phyloP scores from a whole-genome alignment of 2,113 vertebrate genomes.

The Myrmecobius fasciatus region DNA sequence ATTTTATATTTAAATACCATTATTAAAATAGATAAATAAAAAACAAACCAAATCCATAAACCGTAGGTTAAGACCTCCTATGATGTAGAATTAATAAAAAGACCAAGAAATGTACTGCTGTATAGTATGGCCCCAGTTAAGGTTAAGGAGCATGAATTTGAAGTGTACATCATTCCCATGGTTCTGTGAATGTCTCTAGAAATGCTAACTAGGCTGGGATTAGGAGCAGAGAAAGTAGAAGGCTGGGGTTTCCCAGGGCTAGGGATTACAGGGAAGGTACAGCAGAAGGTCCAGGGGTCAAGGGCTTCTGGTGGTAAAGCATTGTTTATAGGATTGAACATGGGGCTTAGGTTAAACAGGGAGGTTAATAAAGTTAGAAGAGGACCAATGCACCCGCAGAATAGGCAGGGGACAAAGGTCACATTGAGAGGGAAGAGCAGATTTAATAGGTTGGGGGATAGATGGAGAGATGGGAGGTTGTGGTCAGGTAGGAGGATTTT shows the following conservation, averaged over 20 bases:
- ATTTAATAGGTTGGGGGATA: not conserved
- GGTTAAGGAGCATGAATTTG: not conserved
- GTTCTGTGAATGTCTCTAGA: not conserved
- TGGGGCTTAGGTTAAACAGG: not conserved
- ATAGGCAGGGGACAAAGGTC: not conserved
- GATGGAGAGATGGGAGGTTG: not conserved
- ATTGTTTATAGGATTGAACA: not conserved
- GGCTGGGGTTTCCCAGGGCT: not conserved
- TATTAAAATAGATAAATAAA: not conserved
- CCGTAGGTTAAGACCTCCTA: not conserved
- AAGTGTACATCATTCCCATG: not conserved
- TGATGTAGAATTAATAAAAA: not conserved
- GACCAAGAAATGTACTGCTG: not conserved
- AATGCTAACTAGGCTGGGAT: not conserved
- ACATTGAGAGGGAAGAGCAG: not conserved
- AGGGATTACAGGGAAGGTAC: not conserved
- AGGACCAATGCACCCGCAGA: not conserved
- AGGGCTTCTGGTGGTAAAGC: not conserved
- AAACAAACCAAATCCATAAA: not conserved
- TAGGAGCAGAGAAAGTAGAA: not conserved
- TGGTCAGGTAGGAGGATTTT: not conserved
- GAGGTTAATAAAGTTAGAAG: not conserved
- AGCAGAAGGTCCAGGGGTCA: not conserved
- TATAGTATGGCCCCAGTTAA: not conserved
- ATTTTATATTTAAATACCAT: not conserved